phyloP scores from a whole-genome alignment of 2,113 vertebrate species.

The Hepsetus odoe region DNA sequence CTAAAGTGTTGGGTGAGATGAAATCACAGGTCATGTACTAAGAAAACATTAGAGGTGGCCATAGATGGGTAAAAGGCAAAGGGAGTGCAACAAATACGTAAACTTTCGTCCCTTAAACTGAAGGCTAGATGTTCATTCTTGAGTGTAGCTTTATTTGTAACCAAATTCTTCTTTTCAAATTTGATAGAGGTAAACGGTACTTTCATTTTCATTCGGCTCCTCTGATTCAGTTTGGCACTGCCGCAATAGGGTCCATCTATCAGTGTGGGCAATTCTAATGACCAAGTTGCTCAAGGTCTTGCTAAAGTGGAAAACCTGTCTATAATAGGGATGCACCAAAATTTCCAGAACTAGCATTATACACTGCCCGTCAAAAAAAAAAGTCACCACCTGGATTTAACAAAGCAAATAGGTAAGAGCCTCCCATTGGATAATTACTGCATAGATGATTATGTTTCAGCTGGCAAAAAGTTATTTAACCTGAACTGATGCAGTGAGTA shows the following conservation, averaged over 20 bases:
- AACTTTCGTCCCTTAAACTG: conserved; percentile 2
- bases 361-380: too few species aligned
- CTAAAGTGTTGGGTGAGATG: conserved; percentile 31
- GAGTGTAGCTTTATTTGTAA: background rate
- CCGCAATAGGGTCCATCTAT: background rate
- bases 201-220: background rate
- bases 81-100: background rate
- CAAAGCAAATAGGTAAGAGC: too few species aligned
- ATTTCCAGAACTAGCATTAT: too few species aligned
- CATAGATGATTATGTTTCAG: too few species aligned
- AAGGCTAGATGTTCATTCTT: conserved; percentile 27
- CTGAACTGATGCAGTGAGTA: too few species aligned
- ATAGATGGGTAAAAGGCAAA: conserved; percentile 8
- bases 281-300: background rate
- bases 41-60: conserved; percentile 31
- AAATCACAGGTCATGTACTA: conserved; percentile 24
- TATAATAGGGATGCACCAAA: too few species aligned
- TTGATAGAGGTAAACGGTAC: background rate
- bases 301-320: too few species aligned
- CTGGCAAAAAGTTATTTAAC: too few species aligned
- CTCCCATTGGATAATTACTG: too few species aligned
- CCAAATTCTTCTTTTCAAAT: background rate
- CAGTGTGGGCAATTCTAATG: background rate
- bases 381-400: too few species aligned
- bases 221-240: conserved; percentile 22